Evolutionary conservation across 2,888 invertebrate species (phyloP).

Genomic region (Dendrolimus pini): DNA sequence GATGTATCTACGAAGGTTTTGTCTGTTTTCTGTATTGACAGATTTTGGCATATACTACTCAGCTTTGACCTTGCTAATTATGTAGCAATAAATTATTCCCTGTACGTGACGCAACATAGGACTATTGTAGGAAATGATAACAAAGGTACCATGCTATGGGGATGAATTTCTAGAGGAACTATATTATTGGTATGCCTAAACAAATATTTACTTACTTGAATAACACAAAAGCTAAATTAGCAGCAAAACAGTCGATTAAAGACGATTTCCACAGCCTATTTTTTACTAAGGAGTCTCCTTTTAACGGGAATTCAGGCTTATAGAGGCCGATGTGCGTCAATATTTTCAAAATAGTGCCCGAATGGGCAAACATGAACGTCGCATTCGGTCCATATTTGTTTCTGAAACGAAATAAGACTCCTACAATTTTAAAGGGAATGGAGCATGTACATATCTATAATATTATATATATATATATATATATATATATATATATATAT

Average conservation of each 20-base stretch:
- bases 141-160: too few species aligned
- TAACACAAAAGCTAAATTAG: slow-evolving; percentile 86
- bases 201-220: slow-evolving; percentile 75
- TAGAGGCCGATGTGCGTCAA: slow-evolving; percentile 84
- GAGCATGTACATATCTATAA: too few species aligned
- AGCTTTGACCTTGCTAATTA: too few species aligned
- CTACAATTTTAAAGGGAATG: too few species aligned
- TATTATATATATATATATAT: neutral
- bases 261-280: slow-evolving; percentile 77
- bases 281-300: slow-evolving; percentile 64
- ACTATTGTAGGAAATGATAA: too few species aligned
- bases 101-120: too few species aligned
- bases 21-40: too few species aligned
- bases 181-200: too few species aligned
- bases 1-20: too few species aligned
- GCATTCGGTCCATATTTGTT: slow-evolving; percentile 51
- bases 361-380: slow-evolving; percentile 87
- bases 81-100: too few species aligned
- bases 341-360: slow-evolving; percentile 87
- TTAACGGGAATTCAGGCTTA: slow-evolving; percentile 78
- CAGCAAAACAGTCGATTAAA: slow-evolving; percentile 86
- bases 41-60: too few species aligned
- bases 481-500: slow-evolving; percentile 5
- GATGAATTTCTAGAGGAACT: too few species aligned
- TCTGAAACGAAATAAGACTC: slow-evolving; percentile 24